A percentile compares a stretch with the other conserved stretches of the same genome.
Conservation (phyloP, 2,113 vertebrate species). For the Geococcyx californianus region DNA sequence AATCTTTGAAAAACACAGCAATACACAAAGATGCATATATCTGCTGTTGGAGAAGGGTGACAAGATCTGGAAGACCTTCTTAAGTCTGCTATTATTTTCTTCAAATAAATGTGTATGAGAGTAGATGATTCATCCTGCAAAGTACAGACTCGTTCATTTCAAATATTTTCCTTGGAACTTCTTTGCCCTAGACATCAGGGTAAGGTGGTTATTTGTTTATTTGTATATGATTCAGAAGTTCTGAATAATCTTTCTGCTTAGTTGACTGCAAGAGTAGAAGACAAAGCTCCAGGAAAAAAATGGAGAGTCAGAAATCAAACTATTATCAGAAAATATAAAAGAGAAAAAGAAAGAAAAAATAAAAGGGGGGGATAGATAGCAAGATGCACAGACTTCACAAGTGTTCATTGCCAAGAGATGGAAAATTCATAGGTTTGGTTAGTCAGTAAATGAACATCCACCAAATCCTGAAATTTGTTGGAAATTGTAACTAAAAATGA, state of each 20-base stretch:
- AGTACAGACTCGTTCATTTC: not conserved
- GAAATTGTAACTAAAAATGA: not conserved
- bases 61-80: not conserved
- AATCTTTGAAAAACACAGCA: not conserved
- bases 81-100: not conserved
- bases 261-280: not conserved
- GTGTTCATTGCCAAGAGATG: not conserved
- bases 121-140: not conserved
- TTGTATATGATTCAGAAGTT: constrained; percentile 13
- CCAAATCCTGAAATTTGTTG: not conserved
- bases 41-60: not conserved
- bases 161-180: not conserved
- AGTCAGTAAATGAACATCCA: not conserved
- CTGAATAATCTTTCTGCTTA: not conserved
- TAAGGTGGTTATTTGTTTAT: not conserved
- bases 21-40: not conserved
- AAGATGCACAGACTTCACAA: not conserved
- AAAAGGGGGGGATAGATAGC: not conserved
- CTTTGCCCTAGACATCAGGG: not conserved
- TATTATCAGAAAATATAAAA: not conserved
- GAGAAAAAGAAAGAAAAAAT: not conserved
- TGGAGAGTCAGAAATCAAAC: not conserved
- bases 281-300: not conserved
- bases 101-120: not conserved
- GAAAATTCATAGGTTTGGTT: not conserved